phyloP scores from a whole-genome alignment of 2,797 vertebrate species.

The Lepilemur ruficaudatus region DNA sequence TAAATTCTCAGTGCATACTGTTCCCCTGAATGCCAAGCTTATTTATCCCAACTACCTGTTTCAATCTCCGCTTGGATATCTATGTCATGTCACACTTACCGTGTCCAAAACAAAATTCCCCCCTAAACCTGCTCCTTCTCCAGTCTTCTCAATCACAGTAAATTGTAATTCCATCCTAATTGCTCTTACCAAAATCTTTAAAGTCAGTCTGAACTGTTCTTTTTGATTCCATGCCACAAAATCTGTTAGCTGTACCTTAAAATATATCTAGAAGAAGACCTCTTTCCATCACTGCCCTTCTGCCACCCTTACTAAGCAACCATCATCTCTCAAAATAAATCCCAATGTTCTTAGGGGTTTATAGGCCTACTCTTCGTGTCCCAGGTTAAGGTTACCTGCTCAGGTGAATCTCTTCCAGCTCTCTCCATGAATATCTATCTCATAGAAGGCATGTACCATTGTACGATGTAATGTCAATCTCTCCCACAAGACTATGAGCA shows the following conservation, averaged over 20 bases:
- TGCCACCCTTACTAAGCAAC: background rate
- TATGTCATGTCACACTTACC: background rate
- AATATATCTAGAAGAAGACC: background rate
- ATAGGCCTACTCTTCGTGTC: background rate
- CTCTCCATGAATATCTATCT: background rate
- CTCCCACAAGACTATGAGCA: background rate
- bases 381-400: background rate
- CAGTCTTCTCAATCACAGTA: background rate
- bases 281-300: background rate
- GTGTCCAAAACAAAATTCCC: background rate
- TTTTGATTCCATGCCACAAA: background rate
- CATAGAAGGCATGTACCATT: background rate
- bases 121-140: background rate
- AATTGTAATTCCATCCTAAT: background rate
- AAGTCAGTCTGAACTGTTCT: background rate
- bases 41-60: background rate
- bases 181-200: background rate
- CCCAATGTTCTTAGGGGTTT: background rate
- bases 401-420: background rate
- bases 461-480: background rate
- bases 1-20: background rate
- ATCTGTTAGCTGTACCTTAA: background rate
- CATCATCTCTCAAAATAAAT: background rate
- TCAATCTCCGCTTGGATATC: background rate
- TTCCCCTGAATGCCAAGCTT: background rate